Base-by-base conservation (phyloP, 1,140 invertebrate genomes). In the Cyclina sinensis region DNA sequence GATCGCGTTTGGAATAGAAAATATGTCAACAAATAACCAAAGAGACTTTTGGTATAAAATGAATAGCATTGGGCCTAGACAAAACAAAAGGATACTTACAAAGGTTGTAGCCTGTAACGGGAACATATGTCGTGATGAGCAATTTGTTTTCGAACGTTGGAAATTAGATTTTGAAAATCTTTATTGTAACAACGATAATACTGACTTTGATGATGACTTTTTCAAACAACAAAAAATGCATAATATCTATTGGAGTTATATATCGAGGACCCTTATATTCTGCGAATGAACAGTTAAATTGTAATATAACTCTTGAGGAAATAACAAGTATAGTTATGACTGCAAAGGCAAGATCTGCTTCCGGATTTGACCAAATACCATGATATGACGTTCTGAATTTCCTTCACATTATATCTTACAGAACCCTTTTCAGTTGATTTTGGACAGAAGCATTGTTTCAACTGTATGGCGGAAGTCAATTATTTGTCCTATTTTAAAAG, bases 31-130 rank as follows among this genome's bases (percentile, higher is more conserved):
- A 88, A 46, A 46, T 46, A 46, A 46, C 43, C 43, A 7, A 46
- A 46, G 43, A 46, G 43, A 46, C 43, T 46, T 91, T 46, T 91
- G 90, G 88, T 70, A 57, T 2, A 76, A 90, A n/a, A 88, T 91
- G n/a, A 46, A 84, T 48, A 59, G 68, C 1, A 48, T 91, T 5
- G 90, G 90, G 0, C 90, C 88, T 12, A 84, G 30, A 51, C 81
- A 74, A 37, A n/a, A 70, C 0, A 62, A 21, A 2, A 14, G 2
- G 2, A 62, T 88, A 12, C 83, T 84, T n/a, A 65, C 78, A 3
- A 80, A 89, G 46, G 24, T 70, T 12, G 3, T 74, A 30, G 46
- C 68, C 18, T 37, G 68, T 14, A 27, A 73, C 18, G 81, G 85
- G 12, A 57, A 39, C 78, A 81, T 84, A 14, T 27, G 12, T 5